A percentile compares a stretch with the other conserved stretches of the same genome.
Conservation (phyloP, 2,797 vertebrate genomes). For the Tenualosa ilisha region DNA sequence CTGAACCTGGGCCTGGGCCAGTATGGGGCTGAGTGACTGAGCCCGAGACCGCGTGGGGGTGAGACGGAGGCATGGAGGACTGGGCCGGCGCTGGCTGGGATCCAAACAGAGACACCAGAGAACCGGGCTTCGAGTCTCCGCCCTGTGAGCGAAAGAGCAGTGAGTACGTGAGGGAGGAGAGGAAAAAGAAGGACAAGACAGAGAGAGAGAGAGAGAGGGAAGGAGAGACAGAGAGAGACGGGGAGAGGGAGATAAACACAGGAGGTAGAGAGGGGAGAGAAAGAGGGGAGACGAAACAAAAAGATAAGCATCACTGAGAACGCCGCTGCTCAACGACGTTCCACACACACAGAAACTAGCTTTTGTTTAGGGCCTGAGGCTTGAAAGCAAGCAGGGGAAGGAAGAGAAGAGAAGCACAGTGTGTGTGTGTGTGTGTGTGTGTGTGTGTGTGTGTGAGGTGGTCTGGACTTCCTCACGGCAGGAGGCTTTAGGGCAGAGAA, state of each 20-base stretch:
- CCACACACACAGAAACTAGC: not conserved
- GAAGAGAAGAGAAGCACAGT: too few species aligned
- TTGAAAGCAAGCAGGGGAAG: too few species aligned
- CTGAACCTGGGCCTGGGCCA: not conserved
- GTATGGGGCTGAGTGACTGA: conserved; percentile 57
- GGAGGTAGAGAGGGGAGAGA: not conserved
- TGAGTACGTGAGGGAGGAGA: not conserved
- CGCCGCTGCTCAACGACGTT: not conserved
- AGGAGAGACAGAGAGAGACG: too few species aligned
- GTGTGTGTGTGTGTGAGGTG: too few species aligned
- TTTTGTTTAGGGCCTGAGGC: too few species aligned
- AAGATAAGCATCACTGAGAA: not conserved
- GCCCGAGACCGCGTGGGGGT: conserved; percentile 20
- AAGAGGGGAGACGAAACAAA: not conserved
- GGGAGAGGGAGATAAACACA: not conserved
- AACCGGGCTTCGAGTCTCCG: conserved; percentile 76
- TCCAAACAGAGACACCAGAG: conserved; percentile 84
- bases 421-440: too few species aligned
- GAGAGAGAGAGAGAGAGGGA: not conserved
- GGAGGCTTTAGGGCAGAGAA: not conserved
- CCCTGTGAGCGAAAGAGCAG: conserved; percentile 50
- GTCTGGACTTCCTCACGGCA: not conserved
- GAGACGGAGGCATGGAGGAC: conserved; percentile 39
- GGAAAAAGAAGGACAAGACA: not conserved
- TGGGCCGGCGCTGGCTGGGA: conserved; percentile 67